Evolutionary conservation across 2,113 vertebrate species (phyloP), one percentile per base, ranked within the genome.

Genomic region (Proterorhinus semilunaris): DNA sequence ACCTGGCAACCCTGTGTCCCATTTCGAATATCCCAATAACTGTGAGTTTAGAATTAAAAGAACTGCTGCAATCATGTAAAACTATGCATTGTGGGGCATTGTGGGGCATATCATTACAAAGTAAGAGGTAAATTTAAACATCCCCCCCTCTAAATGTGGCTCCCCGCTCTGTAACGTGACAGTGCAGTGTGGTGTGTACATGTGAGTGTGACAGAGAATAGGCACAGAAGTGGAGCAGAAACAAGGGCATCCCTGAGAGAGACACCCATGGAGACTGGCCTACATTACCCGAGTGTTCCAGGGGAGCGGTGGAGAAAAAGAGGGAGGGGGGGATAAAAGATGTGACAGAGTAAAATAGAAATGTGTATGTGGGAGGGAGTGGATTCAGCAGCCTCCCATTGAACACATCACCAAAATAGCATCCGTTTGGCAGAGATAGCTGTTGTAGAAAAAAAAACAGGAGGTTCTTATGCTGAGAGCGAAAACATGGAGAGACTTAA

Each of bases 241-340:
- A 90, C 82, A 87, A 89, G 88, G 88, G 88, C 89, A 87, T 91
- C 82, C 89, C 90, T 90, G 87, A 66, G 85, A 88, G 76, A 84
- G 84, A 64, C 68, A 80, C 79, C 83, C 84, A 65, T 80, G 77
- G 84, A 88, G 85, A 87, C 82, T 92, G 88, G 84, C 89, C 90
- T 92, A 91, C 81, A 91, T 91, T 85, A 79, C 71, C 67, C 61
- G 74, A 80, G 74, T 83, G 74, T 81, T 89, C 74, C 72, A 72
- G 75, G 72, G 62, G 81, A 75, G 54, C 50, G 75, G 69, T 75
- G 43, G 46, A 71, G 6, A 1, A 15, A 50, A 50, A 50, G 52
- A 9, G 17, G 16, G 51, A 52, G 12, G 7, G 51, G 6, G 7
- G n/a, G 72, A 71, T 48, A 57, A 78, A 53, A 76, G 75, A 84